Percentiles rank a stretch among this genome's conserved stretches.
Conservation (phyloP, 2,888 invertebrate species). For the Papilio elwesi region DNA sequence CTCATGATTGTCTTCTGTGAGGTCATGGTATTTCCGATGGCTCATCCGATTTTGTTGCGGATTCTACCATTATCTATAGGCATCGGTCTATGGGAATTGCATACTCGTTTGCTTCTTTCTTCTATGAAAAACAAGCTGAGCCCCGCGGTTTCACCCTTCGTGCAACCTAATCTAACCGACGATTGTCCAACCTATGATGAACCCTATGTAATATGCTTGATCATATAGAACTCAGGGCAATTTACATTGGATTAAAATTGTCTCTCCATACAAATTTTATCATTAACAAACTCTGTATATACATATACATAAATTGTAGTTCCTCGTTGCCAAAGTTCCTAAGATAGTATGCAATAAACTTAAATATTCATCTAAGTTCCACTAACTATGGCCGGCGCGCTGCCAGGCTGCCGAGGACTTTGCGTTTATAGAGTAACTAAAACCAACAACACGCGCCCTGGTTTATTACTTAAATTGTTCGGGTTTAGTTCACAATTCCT, state of each 20-base stretch:
- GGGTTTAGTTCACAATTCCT: conserved; percentile 7
- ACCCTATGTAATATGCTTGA: no score
- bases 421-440: conserved; percentile 19
- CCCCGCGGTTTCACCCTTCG: no score
- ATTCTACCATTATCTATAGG: no score
- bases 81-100: no score
- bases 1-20: no score
- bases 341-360: conserved; percentile 31
- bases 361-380: conserved; percentile 28
- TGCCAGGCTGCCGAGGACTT: conserved; percentile 31
- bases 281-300: neutral
- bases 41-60: no score
- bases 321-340: neutral
- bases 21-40: no score
- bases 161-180: no score
- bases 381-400: conserved; percentile 28
- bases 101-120: no score
- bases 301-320: neutral
- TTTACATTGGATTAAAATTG: neutral
- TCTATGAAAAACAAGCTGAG: no score
- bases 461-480: conserved; percentile 24
- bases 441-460: conserved; percentile 3
- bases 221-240: no score
- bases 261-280: neutral
- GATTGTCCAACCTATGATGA: no score